Percentiles rank a stretch among this genome's conserved stretches.
Conservation (phyloP, 2,797 vertebrate species). For the Phoeniculus purpureus region DNA sequence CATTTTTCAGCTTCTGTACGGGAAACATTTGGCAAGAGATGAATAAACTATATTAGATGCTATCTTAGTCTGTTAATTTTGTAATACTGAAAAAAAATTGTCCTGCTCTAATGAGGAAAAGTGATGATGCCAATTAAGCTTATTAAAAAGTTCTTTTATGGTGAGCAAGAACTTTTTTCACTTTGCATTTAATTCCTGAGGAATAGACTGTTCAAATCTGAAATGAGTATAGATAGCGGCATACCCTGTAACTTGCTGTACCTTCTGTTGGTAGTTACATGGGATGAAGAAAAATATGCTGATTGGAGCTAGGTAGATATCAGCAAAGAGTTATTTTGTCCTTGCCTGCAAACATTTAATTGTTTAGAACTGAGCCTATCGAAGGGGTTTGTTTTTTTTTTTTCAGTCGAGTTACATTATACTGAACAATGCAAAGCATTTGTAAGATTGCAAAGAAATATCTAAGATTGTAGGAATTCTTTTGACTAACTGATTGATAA, state of each 20-base stretch:
- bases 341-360: neutral
- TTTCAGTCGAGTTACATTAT: neutral
- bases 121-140: slow-evolving; percentile 40
- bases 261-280: neutral
- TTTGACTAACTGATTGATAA: neutral
- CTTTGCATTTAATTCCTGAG: neutral
- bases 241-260: neutral
- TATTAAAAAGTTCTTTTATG: slow-evolving; percentile 61
- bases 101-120: slow-evolving; percentile 1
- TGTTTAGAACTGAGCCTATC: neutral
- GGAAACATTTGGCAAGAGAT: slow-evolving; percentile 61
- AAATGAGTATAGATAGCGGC: neutral
- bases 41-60: slow-evolving; percentile 41
- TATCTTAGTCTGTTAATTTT: slow-evolving; percentile 45
- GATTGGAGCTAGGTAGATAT: neutral
- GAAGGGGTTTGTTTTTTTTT: neutral
- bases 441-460: neutral
- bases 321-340: neutral
- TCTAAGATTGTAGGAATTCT: neutral
- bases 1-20: slow-evolving; percentile 35
- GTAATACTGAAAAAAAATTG: neutral
- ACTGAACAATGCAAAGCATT: neutral
- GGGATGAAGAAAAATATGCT: neutral
- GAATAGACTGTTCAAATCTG: neutral
- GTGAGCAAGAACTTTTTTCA: slow-evolving; percentile 19